Conservation (phyloP, 2,888 invertebrate species). For the Nasonovia ribisnigri region DNA sequence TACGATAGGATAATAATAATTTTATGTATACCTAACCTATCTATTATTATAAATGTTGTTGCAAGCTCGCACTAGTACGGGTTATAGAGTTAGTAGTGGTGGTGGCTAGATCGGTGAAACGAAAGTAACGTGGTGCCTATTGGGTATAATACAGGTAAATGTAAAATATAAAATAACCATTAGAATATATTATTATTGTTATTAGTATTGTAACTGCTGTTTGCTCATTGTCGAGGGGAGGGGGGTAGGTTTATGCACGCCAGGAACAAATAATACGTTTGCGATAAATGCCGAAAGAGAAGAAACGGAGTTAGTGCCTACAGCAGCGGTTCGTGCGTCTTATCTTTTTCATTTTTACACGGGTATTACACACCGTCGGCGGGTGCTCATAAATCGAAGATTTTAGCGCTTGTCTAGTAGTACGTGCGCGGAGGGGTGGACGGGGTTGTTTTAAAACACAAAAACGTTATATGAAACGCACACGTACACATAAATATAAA, state of each 20-base stretch:
- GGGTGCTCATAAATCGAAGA: conserved; percentile 37
- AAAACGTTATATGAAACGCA: conserved; percentile 1
- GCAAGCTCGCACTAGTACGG: background rate
- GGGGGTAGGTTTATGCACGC: background rate
- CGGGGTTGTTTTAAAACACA: conserved; percentile 42
- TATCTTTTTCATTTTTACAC: conserved; percentile 46
- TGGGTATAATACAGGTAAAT: background rate
- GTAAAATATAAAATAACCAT: background rate
- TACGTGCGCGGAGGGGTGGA: background rate
- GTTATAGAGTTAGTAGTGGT: background rate
- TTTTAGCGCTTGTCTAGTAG: conserved; percentile 54
- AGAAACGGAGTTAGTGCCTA: background rate
- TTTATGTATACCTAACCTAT: no score
- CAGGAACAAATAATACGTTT: background rate
- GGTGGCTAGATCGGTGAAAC: background rate
- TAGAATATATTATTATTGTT: background rate
- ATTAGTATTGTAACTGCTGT: conserved; percentile 2
- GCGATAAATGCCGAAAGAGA: conserved; percentile 35
- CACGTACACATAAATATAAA: background rate
- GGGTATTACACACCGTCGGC: background rate
- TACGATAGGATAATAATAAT: background rate
- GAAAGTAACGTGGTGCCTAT: background rate
- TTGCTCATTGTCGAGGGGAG: background rate
- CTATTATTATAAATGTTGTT: background rate
- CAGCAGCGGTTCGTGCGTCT: background rate